A percentile compares a stretch with the other conserved stretches of the same genome.
Evolutionary conservation across 2,113 vertebrate genomes (phyloP).

Genomic region (Piprites chloris): DNA sequence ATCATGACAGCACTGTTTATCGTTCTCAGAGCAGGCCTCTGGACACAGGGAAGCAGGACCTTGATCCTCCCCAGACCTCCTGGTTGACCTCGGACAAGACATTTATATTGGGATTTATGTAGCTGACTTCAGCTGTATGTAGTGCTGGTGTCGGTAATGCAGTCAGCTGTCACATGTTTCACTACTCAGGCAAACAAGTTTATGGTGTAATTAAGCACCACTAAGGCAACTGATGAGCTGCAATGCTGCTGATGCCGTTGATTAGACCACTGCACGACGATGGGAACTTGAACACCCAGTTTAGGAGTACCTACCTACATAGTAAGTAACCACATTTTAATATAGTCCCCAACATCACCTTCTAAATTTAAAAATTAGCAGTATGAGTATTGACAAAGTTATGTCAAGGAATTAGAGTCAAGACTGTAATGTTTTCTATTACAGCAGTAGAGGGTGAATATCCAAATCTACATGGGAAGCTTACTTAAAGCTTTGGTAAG

Average conservation of each 20-base stretch:
- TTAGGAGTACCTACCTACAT: neutral
- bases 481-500: neutral
- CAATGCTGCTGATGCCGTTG: neutral
- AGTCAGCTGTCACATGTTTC: neutral
- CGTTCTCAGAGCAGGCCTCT: neutral
- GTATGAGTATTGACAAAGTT: neutral
- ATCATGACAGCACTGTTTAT: neutral
- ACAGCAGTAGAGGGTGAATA: neutral
- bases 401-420: neutral
- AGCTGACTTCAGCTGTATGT: neutral
- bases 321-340: neutral
- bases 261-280: neutral
- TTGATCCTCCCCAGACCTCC: constrained; percentile 15
- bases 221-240: neutral
- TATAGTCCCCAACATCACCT: neutral
- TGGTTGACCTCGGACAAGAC: neutral
- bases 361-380: neutral
- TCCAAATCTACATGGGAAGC: neutral
- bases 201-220: neutral
- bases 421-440: neutral
- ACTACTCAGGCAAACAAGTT: neutral
- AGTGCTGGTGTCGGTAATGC: neutral
- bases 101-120: neutral
- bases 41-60: constrained; percentile 21
- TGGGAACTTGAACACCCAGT: neutral